Evolutionary conservation across 2,113 vertebrate genomes (phyloP), one percentile per base, ranked within the genome.

Genomic region (Tringa solitaria): DNA sequence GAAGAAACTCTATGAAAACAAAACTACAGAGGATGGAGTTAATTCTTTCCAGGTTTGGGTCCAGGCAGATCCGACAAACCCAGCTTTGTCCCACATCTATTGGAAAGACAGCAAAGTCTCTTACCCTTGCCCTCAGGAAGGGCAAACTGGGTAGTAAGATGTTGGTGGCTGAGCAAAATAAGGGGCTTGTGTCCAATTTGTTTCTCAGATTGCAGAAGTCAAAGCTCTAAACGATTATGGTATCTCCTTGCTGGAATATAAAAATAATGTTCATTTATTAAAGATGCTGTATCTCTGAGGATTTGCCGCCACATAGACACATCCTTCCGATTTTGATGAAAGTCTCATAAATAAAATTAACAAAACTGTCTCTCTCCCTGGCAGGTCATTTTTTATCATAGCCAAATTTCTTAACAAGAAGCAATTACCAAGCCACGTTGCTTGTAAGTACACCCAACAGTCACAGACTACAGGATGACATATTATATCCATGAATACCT

Each of bases 401-500:
- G 63, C 81, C 91, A 95, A 95, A 96, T 94, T 96, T 95, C 81
- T 95, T 95, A 96, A 94, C 94, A 92, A 96, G 93, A 65, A 93
- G 93, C 94, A 96, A 92, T 95, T 96, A 94, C 78, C 37, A 95
- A 92, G 75, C 90, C 78, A 65, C 23, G 6, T 65, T 94, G 96
- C 93, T 87, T 80, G 14, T 82, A 96, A 95, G 86, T 89, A 67
- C 84, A 91, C 92, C 94, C 89, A 95, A 95, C 96, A 96, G 94
- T 91, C 96, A 96, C 61, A 87, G 84, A 57, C 95, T 93, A 95
- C 65, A 50, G 67, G 77, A 94, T 95, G 89, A 96, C 91, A 94
- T 87, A 95, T 95, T 96, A 95, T 73, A 96, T 56, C 90, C 90
- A 90, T 90, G 91, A 97, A 96, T 96, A 95, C 91, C 94, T 97